Evolutionary conservation across 2,888 invertebrate genomes (phyloP), one percentile per base, ranked within the genome.

Genomic region (Hirtodrosophila histrioides): DNA sequence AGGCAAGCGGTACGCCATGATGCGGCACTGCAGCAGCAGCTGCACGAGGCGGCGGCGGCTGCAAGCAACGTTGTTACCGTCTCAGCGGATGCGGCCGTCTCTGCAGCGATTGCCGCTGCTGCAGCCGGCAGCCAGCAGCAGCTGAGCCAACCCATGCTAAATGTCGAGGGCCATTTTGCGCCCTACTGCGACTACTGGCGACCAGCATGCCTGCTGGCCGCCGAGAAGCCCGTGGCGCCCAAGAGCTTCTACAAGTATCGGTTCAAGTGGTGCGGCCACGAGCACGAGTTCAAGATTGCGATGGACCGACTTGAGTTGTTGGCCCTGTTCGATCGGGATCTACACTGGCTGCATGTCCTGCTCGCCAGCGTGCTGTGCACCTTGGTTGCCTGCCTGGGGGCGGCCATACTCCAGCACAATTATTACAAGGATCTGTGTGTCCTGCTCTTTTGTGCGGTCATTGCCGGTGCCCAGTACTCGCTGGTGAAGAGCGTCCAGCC

Each of bases 401-500:
- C 97, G 0, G 93, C 95, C 67, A 94, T 98, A 31, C 93, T 99
- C 6, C 95, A 96, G 88, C 93, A 95, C 44, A 95, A 96, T 48
- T 96, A 98, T 91, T 99, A 97, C 92, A 95, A 95, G 83, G 99
- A 99, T 91, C 94, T 99, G 54, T 96, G 95, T 86, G 97, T 98
- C 11, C 97, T 99, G 91, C 93, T 98, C 89, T 98, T 99, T 92
- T 99, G 99, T 92, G 96, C 98, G 83, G 97, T 99, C n/a, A 97
- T 99, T 84, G 99, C 99, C 0, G 96, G 98, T 11, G 98, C 98
- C 88, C 99, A 99, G 92, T 99, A 99, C 92, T 98, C 98, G 0
- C 92, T 99, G 75, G 92, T 99, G 72, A 99, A 99, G 92, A 98
- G 98, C 78, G 99, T 99, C 1, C 99, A 99, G 89, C 99, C 99